Percentiles rank a stretch among this genome's conserved stretches.
phyloP scores from a whole-genome alignment of 1,140 invertebrate species.

The Drosophila watanabei region DNA sequence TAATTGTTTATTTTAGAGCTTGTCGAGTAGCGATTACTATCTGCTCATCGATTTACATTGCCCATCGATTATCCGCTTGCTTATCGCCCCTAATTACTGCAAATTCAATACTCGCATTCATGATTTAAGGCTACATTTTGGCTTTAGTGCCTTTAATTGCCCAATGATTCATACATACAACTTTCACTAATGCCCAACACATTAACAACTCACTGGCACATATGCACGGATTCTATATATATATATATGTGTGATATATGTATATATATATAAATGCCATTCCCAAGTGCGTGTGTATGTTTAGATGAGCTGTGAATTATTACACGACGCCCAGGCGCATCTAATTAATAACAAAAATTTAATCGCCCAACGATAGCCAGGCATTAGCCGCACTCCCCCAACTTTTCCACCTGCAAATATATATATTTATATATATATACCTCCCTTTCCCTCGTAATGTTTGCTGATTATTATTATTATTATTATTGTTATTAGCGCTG shows the following conservation, averaged over 20 bases:
- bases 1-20: not conserved
- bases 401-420: not conserved
- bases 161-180: conserved; percentile 19
- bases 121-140: conserved; percentile 19
- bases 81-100: not conserved
- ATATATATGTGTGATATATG: conserved; percentile 16
- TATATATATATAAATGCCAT: not conserved
- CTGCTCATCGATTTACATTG: not conserved
- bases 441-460: conserved; percentile 20
- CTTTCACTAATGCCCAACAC: conserved; percentile 64
- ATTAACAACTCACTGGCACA: conserved; percentile 60
- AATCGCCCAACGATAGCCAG: conserved; percentile 72
- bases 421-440: not conserved
- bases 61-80: not conserved
- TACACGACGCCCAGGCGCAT: conserved; percentile 57
- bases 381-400: conserved; percentile 30
- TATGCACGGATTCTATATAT: conserved; percentile 1
- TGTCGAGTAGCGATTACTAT: not conserved
- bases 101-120: not conserved
- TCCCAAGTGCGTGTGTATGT: conserved; percentile 3
- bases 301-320: conserved; percentile 66
- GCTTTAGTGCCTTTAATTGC: conserved; percentile 32
- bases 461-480: conserved; percentile 73
- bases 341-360: conserved; percentile 81
- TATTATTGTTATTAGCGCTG: conserved; percentile 79